phyloP scores from a whole-genome alignment of 1,140 invertebrate genomes.

The Drosophila micromelanica region DNA sequence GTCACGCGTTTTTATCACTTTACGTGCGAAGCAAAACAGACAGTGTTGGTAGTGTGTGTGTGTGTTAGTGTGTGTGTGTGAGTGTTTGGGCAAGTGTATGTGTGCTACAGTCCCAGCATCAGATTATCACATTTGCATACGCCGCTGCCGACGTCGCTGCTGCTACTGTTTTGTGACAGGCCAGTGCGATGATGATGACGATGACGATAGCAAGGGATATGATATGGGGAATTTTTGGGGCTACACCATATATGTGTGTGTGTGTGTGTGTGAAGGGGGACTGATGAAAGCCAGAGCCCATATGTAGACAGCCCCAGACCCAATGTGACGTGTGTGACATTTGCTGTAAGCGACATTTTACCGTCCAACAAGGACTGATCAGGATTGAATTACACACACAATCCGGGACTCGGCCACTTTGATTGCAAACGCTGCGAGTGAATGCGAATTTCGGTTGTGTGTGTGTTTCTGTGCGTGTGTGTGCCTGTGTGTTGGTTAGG shows the following conservation, averaged over 20 bases:
- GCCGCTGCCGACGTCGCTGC: slow-evolving; percentile 20
- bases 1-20: slow-evolving; percentile 81
- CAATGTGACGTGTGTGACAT: slow-evolving; percentile 75
- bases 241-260: background rate
- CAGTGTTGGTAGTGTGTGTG: slow-evolving; percentile 2
- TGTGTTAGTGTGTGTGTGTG: background rate
- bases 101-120: slow-evolving; percentile 55
- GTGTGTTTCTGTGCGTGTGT: slow-evolving; percentile 13
- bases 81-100: slow-evolving; percentile 2
- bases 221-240: slow-evolving; percentile 44
- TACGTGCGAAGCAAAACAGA: slow-evolving; percentile 55
- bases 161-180: slow-evolving; percentile 49
- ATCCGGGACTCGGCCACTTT: slow-evolving; percentile 79
- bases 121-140: slow-evolving; percentile 83
- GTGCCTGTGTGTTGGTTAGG: slow-evolving; percentile 11
- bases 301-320: slow-evolving; percentile 32
- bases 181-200: slow-evolving; percentile 40
- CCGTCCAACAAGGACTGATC: slow-evolving; percentile 67
- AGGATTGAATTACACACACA: slow-evolving; percentile 82
- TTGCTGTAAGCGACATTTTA: slow-evolving; percentile 80
- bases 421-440: slow-evolving; percentile 67
- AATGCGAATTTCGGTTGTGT: slow-evolving; percentile 47
- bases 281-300: slow-evolving; percentile 67
- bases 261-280: background rate
- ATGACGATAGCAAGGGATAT: slow-evolving; percentile 34